phyloP scores from a whole-genome alignment of 2,113 vertebrate genomes.

The Notarius lentiginosus region DNA sequence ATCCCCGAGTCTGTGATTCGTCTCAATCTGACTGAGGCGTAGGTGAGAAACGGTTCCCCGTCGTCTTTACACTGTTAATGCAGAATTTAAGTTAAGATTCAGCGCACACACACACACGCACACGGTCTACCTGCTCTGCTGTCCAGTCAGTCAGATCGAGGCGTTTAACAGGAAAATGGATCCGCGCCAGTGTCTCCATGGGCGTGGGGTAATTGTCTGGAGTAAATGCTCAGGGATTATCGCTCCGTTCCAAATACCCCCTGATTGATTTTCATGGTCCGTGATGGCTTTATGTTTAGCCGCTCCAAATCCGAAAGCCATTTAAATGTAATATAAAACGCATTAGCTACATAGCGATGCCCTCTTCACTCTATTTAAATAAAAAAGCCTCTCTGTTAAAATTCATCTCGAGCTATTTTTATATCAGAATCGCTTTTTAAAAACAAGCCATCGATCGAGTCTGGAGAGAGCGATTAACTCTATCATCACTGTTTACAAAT shows the following conservation, averaged over 20 bases:
- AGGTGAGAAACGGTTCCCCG: neutral
- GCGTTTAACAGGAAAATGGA: neutral
- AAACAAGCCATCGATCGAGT: slow-evolving; percentile 4
- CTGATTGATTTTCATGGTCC: slow-evolving; percentile 56
- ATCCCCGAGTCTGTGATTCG: neutral
- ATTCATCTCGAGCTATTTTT: neutral
- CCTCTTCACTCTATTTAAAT: neutral
- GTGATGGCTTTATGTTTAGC: slow-evolving; percentile 62
- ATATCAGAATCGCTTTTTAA: neutral
- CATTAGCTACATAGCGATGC: slow-evolving; percentile 53
- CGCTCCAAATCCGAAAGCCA: slow-evolving; percentile 43
- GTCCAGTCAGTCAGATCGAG: neutral
- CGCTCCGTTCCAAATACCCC: slow-evolving; percentile 53
- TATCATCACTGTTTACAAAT: neutral
- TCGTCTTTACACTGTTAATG: neutral
- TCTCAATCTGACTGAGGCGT: neutral
- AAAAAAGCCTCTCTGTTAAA: slow-evolving; percentile 42
- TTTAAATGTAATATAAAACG: slow-evolving; percentile 55
- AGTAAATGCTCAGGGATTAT: slow-evolving; percentile 46
- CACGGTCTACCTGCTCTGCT: too few species aligned
- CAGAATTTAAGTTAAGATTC: too few species aligned
- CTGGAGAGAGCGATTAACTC: too few species aligned
- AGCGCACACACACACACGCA: too few species aligned
- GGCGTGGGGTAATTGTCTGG: slow-evolving; percentile 45
- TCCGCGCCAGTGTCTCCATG: neutral